Percentiles rank a stretch among this genome's conserved stretches.
Evolutionary conservation across 2,113 vertebrate genomes (phyloP).

Genomic region (Sinocyclocheilus anshuiensis): DNA sequence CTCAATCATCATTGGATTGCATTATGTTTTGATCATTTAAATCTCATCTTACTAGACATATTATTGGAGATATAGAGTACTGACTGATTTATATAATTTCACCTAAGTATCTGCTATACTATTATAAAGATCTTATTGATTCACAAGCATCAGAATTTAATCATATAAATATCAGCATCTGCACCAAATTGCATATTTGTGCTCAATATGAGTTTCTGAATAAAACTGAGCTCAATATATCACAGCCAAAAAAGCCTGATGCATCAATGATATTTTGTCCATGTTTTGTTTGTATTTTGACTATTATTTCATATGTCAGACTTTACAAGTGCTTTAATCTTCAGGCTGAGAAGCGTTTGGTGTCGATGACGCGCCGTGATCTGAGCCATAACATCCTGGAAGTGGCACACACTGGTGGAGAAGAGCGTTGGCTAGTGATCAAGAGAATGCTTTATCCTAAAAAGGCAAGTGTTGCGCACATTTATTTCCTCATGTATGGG

Average conservation of each 20-base stretch:
- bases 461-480: constrained; percentile 64
- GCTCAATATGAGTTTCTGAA: background rate
- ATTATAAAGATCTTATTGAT: background rate
- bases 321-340: background rate
- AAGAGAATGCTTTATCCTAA: constrained; percentile 71
- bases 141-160: background rate
- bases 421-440: constrained; percentile 78
- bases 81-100: background rate
- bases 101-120: background rate
- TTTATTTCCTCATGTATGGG: background rate
- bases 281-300: background rate
- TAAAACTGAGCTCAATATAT: background rate
- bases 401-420: constrained; percentile 73
- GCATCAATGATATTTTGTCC: background rate
- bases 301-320: background rate
- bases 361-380: constrained; percentile 76
- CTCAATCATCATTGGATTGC: background rate
- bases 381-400: constrained; percentile 73
- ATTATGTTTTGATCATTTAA: background rate
- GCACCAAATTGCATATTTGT: background rate
- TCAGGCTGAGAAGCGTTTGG: constrained; percentile 68
- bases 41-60: background rate
- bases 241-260: background rate
- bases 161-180: background rate
- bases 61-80: background rate